Evolutionary conservation across 1,140 invertebrate species (phyloP), one percentile per base, ranked within the genome.

Genomic region (Leucophenga varia): DNA sequence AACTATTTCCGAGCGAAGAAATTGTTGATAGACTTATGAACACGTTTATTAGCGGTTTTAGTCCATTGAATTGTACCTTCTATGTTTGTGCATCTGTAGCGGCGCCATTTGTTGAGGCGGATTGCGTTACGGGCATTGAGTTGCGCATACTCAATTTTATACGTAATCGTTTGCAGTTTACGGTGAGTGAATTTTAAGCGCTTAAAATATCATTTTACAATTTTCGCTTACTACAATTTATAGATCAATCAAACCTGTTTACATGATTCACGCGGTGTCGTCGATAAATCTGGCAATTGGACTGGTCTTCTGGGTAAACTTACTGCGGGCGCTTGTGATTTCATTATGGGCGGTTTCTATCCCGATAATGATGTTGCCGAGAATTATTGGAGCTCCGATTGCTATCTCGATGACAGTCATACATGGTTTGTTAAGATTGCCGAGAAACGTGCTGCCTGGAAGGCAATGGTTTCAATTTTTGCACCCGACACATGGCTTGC

Each of bases 221-320:
- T 2, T 8, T 18, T 32, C 0, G 7, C 7, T 14, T 21, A 34
- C 9, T 34, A 5, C 22, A 9, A 22, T 32, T 50, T 30, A 1
- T 2, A 74, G 69, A 55, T 60, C 2, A 65, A 65, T 32, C 57
- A 58, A 32, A 57, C 53, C 3, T 80, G 77, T 18, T 83, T 47
- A 51, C 82, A 82, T 46, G 83, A 80, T 28, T 81, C 77, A 1
- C 71, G 80, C 12, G 80, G 80, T 3, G 78, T 79, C 34, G 57
- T 74, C 14, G 44, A 61, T 6, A 32, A 41, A 12, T 5, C 52
- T 5, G 79, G 78, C 59, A 57, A 64, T 3, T 82, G 80, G 80
- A 65, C 69, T 19, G 79, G 78, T 1, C 61, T 77, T n/a, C 57
- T 81, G 25, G 72, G 64, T 2, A 52, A 71, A 9, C 32, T 82